These are phyloP conservation scores for Pangasius sanitwongsei DNA, from an alignment of 2,797 vertebrate genomes.

Conservation along the genomic window DNA sequence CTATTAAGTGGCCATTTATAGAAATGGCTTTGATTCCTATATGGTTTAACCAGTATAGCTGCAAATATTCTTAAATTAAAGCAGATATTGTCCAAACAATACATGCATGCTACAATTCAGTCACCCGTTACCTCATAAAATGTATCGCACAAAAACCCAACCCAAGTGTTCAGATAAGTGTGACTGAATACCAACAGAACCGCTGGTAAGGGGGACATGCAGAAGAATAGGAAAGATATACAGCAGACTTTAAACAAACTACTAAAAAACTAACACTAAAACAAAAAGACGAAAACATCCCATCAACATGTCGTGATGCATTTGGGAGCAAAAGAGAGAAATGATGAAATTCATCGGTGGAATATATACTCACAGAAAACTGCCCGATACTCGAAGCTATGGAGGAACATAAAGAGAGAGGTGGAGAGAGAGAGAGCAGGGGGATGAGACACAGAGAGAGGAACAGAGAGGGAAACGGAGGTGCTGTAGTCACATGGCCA, in stretches of 20 bases:
- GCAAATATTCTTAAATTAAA: background rate
- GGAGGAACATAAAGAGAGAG: conserved; percentile 56
- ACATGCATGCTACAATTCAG: conserved; percentile 13
- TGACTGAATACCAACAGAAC: conserved; percentile 15
- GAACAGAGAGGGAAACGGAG: conserved; percentile 53
- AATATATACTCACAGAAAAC: conserved; percentile 78
- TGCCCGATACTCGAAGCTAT: conserved; percentile 71
- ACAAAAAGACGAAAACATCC: background rate
- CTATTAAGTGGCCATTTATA: background rate
- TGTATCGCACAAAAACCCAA: background rate
- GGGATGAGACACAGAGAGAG: conserved; percentile 34
- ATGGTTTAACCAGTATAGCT: conserved; percentile 12
- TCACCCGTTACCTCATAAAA: conserved; percentile 17
- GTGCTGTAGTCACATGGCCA: conserved; percentile 61
- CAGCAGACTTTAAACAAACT: background rate
- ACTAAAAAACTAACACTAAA: background rate
- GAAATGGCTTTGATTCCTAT: background rate
- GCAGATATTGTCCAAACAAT: background rate
- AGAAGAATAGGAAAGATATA: background rate
- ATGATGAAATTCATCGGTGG: conserved; percentile 20
- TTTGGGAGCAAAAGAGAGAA: background rate
- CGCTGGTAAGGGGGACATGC: background rate
- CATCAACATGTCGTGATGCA: background rate
- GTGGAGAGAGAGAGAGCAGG: conserved; percentile 46
- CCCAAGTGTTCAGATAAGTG: background rate